Conservation (phyloP, 2,113 vertebrate genomes). For the Xiphophorus couchianus region DNA sequence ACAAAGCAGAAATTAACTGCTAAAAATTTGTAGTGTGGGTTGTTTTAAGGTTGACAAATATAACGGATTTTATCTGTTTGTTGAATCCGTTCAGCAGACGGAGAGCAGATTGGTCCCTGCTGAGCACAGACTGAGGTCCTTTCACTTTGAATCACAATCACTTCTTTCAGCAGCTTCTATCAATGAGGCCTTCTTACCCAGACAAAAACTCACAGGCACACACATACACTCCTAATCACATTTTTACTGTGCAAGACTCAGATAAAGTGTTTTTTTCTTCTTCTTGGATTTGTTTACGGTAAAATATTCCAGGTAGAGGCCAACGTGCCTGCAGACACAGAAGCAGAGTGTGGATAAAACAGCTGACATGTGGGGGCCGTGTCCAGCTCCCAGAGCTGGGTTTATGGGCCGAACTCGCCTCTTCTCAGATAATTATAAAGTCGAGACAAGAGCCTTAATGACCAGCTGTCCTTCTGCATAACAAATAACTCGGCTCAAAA, state of each 20-base stretch:
- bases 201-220: slow-evolving; percentile 39
- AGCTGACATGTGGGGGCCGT: not conserved
- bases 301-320: not conserved
- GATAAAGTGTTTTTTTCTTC: not conserved
- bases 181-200: slow-evolving; percentile 54
- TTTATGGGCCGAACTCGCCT: slow-evolving; percentile 11
- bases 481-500: slow-evolving; percentile 8
- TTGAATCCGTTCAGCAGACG: slow-evolving; percentile 12
- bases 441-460: slow-evolving; percentile 26
- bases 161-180: slow-evolving; percentile 59
- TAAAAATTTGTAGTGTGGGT: not conserved
- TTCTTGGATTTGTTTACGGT: not conserved
- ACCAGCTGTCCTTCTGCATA: slow-evolving; percentile 27
- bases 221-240: slow-evolving; percentile 3
- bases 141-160: slow-evolving; percentile 61
- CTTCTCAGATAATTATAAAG: slow-evolving; percentile 56
- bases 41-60: slow-evolving; percentile 32
- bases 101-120: slow-evolving; percentile 8
- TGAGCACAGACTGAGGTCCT: slow-evolving; percentile 30
- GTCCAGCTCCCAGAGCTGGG: slow-evolving; percentile 48
- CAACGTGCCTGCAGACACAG: not conserved
- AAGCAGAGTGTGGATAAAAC: slow-evolving; percentile 5
- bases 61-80: not conserved
- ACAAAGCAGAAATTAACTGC: not conserved
- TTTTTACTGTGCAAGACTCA: slow-evolving; percentile 8